Evolutionary conservation across 2,113 vertebrate species (phyloP), one percentile per base, ranked within the genome.

Genomic region (Probosciger aterrimus): DNA sequence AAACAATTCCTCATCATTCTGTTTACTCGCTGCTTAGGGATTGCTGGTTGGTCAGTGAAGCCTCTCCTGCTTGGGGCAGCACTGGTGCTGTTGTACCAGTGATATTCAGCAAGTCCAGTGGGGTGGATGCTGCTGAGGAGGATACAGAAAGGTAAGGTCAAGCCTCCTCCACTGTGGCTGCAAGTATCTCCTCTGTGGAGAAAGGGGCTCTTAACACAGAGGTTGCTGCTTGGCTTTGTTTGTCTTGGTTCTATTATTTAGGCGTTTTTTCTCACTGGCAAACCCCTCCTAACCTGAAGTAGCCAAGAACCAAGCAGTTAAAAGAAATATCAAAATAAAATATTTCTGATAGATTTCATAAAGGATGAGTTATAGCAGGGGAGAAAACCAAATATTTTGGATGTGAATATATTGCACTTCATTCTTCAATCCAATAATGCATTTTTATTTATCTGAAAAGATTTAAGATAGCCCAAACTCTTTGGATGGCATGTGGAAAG

Each of bases 371-470:
- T 87, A 95, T 39, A 94, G 71, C 77, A 64, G 75, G 57, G n/a
- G 15, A 24, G 59, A 55, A 94, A 93, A n/a, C 3, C 55, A 23
- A 81, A 92, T 16, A 64, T 94, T 96, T 96, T 89, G 79, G 83
- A 46, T 89, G 35, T 89, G 96, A 97, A 96, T 95, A 94, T 86
- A 92, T 90, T 94, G 92, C 75, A 43, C 50, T 83, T 89, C 97
- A 91, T 96, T 97, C 74, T 97, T 93, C 82, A 79, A 68, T 27
- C 57, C 77, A 63, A 46, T 22, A 91, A 92, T 28, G 31, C 78
- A 71, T 96, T 81, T 89, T 92, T 91, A 84, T 90, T 95, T 96
- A 90, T 85, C 62, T 87, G 92, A 89, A 95, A 93, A 95, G 88
- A 94, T 96, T 97, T 96, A 96, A 94, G 87, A 74, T 75, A 86